Evolutionary conservation across 1,140 invertebrate genomes (phyloP).

Genomic region (Steinernema khuongi): DNA sequence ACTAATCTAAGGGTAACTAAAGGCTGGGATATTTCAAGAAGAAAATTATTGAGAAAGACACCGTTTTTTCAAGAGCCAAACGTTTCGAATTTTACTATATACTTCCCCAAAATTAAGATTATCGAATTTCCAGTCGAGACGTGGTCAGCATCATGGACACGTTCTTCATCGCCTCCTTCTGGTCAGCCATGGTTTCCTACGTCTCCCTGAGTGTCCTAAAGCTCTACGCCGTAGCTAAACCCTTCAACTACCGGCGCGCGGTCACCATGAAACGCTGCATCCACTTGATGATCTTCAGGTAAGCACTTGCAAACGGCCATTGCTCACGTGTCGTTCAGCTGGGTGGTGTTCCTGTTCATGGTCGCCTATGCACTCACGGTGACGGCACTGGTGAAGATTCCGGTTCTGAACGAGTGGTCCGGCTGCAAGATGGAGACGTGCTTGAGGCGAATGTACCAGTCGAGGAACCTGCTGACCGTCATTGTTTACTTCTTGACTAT

Average conservation of each 20-base stretch:
- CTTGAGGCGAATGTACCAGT: constrained; percentile 30
- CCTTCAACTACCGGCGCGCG: constrained; percentile 46
- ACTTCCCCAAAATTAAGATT: neutral
- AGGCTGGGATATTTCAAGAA: neutral
- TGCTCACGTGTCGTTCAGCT: constrained; percentile 25
- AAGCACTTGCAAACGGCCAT: neutral
- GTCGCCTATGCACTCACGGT: constrained; percentile 32
- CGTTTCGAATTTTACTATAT: neutral
- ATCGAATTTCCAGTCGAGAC: constrained; percentile 40
- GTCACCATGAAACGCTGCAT: constrained; percentile 51
- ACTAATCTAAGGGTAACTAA: no score
- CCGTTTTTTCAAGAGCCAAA: no score
- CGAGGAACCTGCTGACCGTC: constrained; percentile 30
- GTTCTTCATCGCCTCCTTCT: constrained; percentile 50
- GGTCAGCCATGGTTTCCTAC: constrained; percentile 52
- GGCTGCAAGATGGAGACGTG: constrained; percentile 40
- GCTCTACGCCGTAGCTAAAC: constrained; percentile 47
- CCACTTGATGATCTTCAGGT: constrained; percentile 36
- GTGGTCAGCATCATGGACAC: constrained; percentile 43
- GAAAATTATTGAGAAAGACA: neutral
- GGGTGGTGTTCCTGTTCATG: constrained; percentile 37
- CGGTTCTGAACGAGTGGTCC: constrained; percentile 34
- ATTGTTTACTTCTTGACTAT: constrained; percentile 37
- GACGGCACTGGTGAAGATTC: constrained; percentile 34
- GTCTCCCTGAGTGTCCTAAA: constrained; percentile 45